These are phyloP conservation scores for Volucella inanis DNA, from an alignment of 2,888 invertebrate species.

Conservation along the genomic window DNA sequence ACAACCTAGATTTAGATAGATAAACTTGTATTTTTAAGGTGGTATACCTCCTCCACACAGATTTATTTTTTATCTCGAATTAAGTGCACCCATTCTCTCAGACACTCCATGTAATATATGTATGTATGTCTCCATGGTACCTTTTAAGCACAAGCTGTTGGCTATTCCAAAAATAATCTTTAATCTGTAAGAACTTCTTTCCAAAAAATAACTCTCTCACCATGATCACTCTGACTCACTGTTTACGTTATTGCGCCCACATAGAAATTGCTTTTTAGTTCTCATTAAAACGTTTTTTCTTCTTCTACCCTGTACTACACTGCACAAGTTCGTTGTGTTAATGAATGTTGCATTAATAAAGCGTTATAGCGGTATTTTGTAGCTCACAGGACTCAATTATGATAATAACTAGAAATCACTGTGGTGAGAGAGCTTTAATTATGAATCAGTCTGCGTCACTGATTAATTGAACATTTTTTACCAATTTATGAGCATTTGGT, in stretches of 20 bases:
- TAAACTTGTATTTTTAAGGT: too few relatives aligned
- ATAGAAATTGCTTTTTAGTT: constrained; percentile 23
- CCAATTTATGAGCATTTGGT: constrained; percentile 34
- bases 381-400: constrained; percentile 48
- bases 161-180: too few relatives aligned
- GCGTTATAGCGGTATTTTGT: not conserved
- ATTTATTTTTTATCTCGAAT: too few relatives aligned
- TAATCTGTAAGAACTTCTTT: too few relatives aligned
- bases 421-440: constrained; percentile 24
- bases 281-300: not conserved
- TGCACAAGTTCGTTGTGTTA: not conserved
- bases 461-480: constrained; percentile 49
- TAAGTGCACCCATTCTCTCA: too few relatives aligned
- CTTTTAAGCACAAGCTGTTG: too few relatives aligned
- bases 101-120: too few relatives aligned
- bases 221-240: constrained; percentile 15
- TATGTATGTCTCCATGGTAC: too few relatives aligned
- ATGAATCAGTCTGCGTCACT: constrained; percentile 26
- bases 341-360: constrained; percentile 26
- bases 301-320: too few relatives aligned
- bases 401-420: constrained; percentile 53
- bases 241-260: not conserved
- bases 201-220: not conserved
- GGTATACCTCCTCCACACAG: too few relatives aligned
- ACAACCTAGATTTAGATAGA: too few relatives aligned